phyloP scores from a whole-genome alignment of 2,888 invertebrate genomes.

The Aspidiotus rigidus region DNA sequence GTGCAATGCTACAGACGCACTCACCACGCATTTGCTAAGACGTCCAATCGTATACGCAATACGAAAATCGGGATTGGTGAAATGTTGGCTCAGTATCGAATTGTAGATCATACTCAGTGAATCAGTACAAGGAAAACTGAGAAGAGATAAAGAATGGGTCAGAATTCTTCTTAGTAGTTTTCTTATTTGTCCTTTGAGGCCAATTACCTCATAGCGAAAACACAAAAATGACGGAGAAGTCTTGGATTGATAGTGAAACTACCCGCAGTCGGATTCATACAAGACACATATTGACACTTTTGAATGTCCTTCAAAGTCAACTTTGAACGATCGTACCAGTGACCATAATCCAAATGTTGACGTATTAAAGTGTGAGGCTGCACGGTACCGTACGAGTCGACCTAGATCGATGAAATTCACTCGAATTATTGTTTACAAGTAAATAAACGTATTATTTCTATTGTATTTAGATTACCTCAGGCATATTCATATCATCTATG shows the following conservation, averaged over 20 bases:
- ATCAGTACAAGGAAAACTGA: conserved; percentile 64
- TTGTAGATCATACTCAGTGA: conserved; percentile 80
- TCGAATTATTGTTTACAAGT: neutral
- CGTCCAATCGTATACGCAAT: conserved; percentile 61
- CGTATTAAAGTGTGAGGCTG: conserved; percentile 92
- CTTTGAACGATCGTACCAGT: conserved; percentile 89
- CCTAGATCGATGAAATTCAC: conserved; percentile 42
- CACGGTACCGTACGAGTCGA: conserved; percentile 81
- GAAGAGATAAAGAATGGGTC: conserved; percentile 17
- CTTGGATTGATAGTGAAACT: conserved; percentile 94
- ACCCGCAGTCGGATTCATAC: conserved; percentile 97
- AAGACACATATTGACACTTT: conserved; percentile 92
- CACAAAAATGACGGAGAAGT: conserved; percentile 80
- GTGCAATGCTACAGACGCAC: conserved; percentile 74
- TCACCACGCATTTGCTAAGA: conserved; percentile 61
- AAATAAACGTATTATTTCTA: no score
- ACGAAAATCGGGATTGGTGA: conserved; percentile 69
- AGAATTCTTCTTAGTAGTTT: neutral
- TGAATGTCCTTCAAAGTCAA: conserved; percentile 86
- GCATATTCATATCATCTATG: conserved; percentile 97
- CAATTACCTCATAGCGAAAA: conserved; percentile 63
- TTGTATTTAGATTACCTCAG: conserved; percentile 52
- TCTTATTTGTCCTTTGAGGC: neutral
- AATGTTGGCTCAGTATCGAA: conserved; percentile 77
- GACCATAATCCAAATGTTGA: conserved; percentile 90